A percentile compares a stretch with the other conserved stretches of the same genome.
Evolutionary conservation across 2,888 invertebrate genomes (phyloP).

Genomic region (Therioaphis trifolii): DNA sequence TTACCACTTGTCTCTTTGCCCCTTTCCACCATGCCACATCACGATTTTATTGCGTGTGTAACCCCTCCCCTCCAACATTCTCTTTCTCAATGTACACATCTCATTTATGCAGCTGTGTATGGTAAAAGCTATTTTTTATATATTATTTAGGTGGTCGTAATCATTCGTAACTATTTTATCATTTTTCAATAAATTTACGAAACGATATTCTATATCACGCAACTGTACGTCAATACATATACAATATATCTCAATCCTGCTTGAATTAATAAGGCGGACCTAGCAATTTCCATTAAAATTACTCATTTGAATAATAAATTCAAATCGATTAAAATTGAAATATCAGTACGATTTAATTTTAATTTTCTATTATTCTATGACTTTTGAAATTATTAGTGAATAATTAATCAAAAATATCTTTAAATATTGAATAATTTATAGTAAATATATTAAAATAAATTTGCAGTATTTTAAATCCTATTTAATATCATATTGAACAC

Average conservation of each 20-base stretch:
- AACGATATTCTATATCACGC: background rate
- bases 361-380: background rate
- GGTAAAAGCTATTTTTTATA: conserved; percentile 38
- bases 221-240: background rate
- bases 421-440: background rate
- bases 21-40: conserved; percentile 58
- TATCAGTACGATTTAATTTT: background rate
- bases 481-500: no score
- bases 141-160: background rate
- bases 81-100: conserved; percentile 18
- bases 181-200: conserved; percentile 17
- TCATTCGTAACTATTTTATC: conserved; percentile 10
- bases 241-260: background rate
- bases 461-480: no score
- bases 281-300: conserved; percentile 11
- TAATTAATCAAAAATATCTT: background rate
- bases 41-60: conserved; percentile 55
- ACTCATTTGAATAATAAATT: background rate
- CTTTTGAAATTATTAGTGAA: background rate
- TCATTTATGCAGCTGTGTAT: conserved; percentile 29
- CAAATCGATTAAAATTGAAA: background rate
- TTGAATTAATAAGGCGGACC: background rate
- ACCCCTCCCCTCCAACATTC: background rate
- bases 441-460: background rate
- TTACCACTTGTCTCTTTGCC: conserved; percentile 44